Percentiles rank a stretch among this genome's conserved stretches.
Evolutionary conservation across 1,140 invertebrate genomes (phyloP).

Genomic region (Apocrypta bakeri): DNA sequence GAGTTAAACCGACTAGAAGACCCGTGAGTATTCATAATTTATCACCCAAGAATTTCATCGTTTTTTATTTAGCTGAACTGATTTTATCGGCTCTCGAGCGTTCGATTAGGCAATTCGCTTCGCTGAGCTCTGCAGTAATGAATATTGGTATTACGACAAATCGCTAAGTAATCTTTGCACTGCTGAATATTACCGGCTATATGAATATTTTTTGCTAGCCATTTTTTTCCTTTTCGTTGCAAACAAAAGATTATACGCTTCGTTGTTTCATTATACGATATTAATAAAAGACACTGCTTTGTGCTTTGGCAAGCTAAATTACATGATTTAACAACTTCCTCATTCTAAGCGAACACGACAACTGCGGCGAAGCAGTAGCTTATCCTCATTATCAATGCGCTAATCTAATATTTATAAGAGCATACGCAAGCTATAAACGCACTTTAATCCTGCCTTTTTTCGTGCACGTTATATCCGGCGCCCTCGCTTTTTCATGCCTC

Average conservation of each 20-base stretch:
- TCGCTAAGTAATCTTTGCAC: no score
- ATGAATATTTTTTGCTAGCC: no score
- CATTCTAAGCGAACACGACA: no score
- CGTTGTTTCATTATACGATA: no score
- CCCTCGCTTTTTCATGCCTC: no score
- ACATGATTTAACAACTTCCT: no score
- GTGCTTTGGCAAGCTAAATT: no score
- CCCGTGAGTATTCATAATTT: slow-evolving; percentile 22
- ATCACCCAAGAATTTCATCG: slow-evolving; percentile 3
- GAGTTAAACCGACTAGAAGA: not conserved
- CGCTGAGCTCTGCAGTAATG: not conserved
- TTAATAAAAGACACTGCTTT: no score
- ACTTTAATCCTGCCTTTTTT: not conserved
- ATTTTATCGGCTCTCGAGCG: not conserved
- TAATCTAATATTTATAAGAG: not conserved
- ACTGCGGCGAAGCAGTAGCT: not conserved
- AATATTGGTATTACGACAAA: not conserved
- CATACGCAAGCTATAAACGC: not conserved
- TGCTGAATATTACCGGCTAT: no score
- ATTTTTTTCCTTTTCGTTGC: no score
- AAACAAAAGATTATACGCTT: no score
- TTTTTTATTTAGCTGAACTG: not conserved
- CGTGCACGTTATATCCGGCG: not conserved
- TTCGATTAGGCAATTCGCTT: not conserved
- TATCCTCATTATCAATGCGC: not conserved